Conservation (phyloP, 2,797 vertebrate genomes). For the Myiotriccus ornatus region DNA sequence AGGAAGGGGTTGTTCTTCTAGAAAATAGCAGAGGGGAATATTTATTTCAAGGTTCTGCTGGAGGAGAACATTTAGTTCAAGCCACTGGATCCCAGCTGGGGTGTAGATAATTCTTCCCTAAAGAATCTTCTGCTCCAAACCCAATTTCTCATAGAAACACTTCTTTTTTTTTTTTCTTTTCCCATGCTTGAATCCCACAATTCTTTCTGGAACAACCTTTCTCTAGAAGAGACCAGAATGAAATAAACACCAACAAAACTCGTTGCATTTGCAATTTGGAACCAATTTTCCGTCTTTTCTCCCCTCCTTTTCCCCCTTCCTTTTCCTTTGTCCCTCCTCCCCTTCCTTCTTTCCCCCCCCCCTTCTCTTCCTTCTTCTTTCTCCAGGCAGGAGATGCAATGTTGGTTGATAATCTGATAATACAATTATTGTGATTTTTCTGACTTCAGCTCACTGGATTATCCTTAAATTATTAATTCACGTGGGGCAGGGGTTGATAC, state of each 20-base stretch:
- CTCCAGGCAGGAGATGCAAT: background rate
- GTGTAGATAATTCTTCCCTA: background rate
- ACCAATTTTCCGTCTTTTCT: background rate
- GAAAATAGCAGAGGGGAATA: background rate
- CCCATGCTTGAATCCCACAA: background rate
- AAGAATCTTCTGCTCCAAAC: background rate
- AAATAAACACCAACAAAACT: background rate
- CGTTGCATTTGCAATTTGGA: background rate
- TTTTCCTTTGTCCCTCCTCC: background rate
- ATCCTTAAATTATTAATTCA: background rate
- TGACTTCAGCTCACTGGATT: background rate
- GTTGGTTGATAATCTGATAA: background rate
- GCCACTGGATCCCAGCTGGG: background rate
- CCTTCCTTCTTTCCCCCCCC: background rate
- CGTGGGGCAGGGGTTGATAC: rapidly evolving
- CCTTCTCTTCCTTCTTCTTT: background rate
- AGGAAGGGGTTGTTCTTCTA: background rate
- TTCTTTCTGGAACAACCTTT: background rate
- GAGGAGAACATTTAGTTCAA: background rate
- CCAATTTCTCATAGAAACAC: background rate
- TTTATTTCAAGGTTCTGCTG: background rate
- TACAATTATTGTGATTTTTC: background rate
- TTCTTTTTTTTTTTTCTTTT: background rate
- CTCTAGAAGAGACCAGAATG: background rate
- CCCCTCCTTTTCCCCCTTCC: too few species aligned